Percentiles rank a stretch among this genome's conserved stretches.
These are phyloP conservation scores for Diabrotica balteata DNA, from an alignment of 2,888 invertebrate genomes.

Conservation along the genomic window DNA sequence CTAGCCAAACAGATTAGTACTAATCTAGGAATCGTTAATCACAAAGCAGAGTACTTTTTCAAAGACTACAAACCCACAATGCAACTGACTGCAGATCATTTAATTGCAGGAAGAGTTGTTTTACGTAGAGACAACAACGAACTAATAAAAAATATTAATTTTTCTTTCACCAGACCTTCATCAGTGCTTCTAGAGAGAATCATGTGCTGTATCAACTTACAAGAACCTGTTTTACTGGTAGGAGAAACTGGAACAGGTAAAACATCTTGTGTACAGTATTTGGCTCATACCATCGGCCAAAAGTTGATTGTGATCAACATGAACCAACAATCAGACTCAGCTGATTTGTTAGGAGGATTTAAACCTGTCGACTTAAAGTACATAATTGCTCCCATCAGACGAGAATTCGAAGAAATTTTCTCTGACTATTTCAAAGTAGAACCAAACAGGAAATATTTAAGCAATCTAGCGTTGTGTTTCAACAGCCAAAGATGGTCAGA, in stretches of 20 bases:
- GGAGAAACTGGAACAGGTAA: constrained; percentile 99
- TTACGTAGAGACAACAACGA: constrained; percentile 53
- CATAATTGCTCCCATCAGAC: constrained; percentile 80
- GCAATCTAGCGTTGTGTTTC: constrained; percentile 79
- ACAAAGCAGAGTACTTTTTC: constrained; percentile 82
- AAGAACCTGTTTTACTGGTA: constrained; percentile 91
- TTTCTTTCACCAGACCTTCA: constrained; percentile 84
- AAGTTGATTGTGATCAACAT: constrained; percentile 94
- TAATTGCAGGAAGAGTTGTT: constrained; percentile 77
- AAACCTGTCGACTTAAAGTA: constrained; percentile 93
- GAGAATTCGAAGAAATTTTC: constrained; percentile 85
- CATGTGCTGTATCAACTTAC: constrained; percentile 79
- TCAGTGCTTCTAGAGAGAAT: constrained; percentile 87
- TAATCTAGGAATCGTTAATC: constrained; percentile 81
- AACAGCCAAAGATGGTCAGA: constrained; percentile 75
- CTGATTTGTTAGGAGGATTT: constrained; percentile 95
- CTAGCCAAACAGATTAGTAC: constrained; percentile 79
- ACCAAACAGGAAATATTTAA: constrained; percentile 83
- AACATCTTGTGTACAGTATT: constrained; percentile 92
- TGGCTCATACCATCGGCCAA: constrained; percentile 83
- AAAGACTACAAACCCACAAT: constrained; percentile 81
- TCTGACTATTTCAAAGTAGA: constrained; percentile 76
- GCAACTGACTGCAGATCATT: constrained; percentile 63
- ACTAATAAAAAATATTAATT: constrained; percentile 61
- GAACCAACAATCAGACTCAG: constrained; percentile 98